Percentiles rank a stretch among this genome's conserved stretches.
Conservation (phyloP, 2,888 invertebrate genomes). For the Plutella xylostella region DNA sequence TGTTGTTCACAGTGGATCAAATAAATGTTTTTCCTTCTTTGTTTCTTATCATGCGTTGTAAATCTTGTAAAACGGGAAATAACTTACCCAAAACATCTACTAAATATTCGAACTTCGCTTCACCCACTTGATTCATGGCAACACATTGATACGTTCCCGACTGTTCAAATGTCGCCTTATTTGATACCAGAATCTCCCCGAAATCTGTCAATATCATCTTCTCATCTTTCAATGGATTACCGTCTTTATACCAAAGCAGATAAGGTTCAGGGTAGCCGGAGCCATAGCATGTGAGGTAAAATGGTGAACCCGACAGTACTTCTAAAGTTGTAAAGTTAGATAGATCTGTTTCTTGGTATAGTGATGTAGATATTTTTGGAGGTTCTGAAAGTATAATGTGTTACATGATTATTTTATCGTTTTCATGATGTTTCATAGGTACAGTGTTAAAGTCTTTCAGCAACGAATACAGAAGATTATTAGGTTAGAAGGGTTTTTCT, state of each 20-base stretch:
- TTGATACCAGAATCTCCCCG: conserved; percentile 43
- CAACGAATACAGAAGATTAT: too few species aligned
- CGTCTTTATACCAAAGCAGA: conserved; percentile 47
- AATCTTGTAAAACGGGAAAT: not conserved
- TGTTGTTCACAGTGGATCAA: too few species aligned
- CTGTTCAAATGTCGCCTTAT: conserved; percentile 34
- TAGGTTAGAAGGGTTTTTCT: too few species aligned
- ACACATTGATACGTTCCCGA: conserved; percentile 71
- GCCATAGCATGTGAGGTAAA: conserved; percentile 66
- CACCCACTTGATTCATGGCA: conserved; percentile 69
- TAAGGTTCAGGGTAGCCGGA: conserved; percentile 68
- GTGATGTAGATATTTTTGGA: conserved; percentile 45
- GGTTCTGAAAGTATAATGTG: conserved; percentile 37
- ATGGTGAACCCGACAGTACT: conserved; percentile 50
- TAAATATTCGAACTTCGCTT: conserved; percentile 44
- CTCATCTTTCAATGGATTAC: conserved; percentile 55
- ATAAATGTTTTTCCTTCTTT: too few species aligned
- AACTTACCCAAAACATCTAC: conserved; percentile 57
- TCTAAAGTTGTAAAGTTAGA: conserved; percentile 27
- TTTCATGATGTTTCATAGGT: too few species aligned
- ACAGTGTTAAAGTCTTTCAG: too few species aligned
- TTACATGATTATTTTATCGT: too few species aligned
- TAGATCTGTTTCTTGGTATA: conserved; percentile 29
- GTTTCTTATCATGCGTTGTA: not conserved
- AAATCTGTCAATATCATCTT: conserved; percentile 44